A percentile compares a stretch with the other conserved stretches of the same genome.
Evolutionary conservation across 2,113 vertebrate genomes (phyloP).

Genomic region (Microcebus griseorufus): DNA sequence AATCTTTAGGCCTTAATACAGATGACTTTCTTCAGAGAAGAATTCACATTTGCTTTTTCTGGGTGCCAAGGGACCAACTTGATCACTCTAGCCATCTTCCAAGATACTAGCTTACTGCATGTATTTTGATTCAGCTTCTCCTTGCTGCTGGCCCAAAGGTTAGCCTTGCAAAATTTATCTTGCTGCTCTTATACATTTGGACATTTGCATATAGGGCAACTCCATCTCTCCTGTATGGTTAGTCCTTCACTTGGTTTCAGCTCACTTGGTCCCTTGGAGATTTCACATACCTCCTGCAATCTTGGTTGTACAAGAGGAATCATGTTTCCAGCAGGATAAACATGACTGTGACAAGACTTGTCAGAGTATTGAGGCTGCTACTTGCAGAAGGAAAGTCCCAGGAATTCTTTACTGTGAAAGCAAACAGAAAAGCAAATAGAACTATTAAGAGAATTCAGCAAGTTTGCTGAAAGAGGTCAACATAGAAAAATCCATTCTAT

Average conservation of each 20-base stretch:
- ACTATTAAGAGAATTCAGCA: not conserved
- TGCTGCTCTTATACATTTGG: not conserved
- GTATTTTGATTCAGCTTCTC: not conserved
- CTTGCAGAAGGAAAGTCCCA: not conserved
- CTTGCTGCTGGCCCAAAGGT: not conserved
- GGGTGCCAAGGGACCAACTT: not conserved
- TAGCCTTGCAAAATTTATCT: not conserved
- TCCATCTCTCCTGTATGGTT: not conserved
- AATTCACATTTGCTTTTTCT: not conserved
- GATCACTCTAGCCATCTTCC: not conserved
- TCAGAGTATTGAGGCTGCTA: not conserved
- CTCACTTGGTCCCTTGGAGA: not conserved
- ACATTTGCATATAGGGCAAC: not conserved
- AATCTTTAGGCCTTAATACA: not conserved
- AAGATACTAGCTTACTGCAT: not conserved
- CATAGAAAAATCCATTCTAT: constrained; percentile 8
- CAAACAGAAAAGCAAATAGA: not conserved
- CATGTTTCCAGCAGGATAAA: not conserved
- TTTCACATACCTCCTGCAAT: not conserved
- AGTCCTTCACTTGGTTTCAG: not conserved
- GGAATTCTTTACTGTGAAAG: not conserved
- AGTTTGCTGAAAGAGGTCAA: not conserved
- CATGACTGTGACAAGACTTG: not conserved
- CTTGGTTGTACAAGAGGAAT: not conserved
- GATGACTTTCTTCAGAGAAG: not conserved